Percentiles rank a stretch among this genome's conserved stretches.
phyloP scores from a whole-genome alignment of 2,113 vertebrate genomes.

The Indicator maculatus region DNA sequence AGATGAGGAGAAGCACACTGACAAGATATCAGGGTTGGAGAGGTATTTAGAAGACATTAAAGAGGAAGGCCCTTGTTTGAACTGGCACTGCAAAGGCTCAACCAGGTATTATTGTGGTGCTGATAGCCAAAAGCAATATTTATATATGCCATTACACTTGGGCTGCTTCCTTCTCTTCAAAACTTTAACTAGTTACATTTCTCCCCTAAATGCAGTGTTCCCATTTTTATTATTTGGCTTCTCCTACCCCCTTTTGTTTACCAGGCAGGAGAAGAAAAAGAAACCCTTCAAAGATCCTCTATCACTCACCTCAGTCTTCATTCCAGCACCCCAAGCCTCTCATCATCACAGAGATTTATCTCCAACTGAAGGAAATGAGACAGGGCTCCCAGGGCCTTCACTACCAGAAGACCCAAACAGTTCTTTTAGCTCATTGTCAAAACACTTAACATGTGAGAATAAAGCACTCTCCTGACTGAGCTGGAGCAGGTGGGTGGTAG shows the following conservation, averaged over 20 bases:
- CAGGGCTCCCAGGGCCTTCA: neutral
- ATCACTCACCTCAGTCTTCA: neutral
- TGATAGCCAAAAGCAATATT: slow-evolving; percentile 53
- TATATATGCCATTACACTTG: slow-evolving; percentile 3
- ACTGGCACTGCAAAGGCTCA: slow-evolving; percentile 6
- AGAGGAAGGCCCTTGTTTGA: slow-evolving; percentile 16
- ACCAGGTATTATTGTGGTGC: neutral
- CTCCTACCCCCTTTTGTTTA: neutral
- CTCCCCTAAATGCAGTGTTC: neutral
- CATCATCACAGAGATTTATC: neutral
- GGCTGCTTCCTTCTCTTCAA: neutral
- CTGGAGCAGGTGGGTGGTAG: neutral
- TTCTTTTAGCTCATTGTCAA: neutral
- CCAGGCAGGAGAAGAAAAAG: neutral
- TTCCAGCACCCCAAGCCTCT: neutral
- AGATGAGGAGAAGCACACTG: neutral
- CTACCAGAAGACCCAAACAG: neutral
- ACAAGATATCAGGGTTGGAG: neutral
- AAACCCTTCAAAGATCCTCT: neutral
- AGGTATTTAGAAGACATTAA: slow-evolving; percentile 13
- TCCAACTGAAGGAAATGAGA: neutral
- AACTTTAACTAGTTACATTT: neutral
- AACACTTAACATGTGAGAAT: neutral
- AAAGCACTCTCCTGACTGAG: neutral
- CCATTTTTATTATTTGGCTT: neutral